Conservation (phyloP, 2,797 vertebrate species). For the Ctenosaura bakeri region DNA sequence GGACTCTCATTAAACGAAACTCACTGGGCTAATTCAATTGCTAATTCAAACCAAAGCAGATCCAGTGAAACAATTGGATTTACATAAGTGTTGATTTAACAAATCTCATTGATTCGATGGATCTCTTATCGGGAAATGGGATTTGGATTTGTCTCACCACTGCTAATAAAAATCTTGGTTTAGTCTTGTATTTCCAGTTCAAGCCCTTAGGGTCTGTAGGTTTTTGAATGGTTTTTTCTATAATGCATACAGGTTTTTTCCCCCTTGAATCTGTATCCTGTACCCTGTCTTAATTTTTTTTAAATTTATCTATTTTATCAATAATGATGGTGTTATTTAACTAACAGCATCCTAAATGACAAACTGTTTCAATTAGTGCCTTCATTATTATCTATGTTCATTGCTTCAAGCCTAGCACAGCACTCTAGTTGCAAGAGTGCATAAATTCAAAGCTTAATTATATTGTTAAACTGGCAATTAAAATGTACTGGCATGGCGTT, state of each 20-base stretch:
- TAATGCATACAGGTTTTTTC: conserved; percentile 24
- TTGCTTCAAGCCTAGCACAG: conserved; percentile 70
- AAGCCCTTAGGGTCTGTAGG: not conserved
- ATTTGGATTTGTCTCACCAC: not conserved
- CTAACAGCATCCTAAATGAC: conserved; percentile 67
- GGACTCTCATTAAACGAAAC: not conserved
- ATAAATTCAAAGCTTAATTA: conserved; percentile 77
- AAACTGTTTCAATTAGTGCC: conserved; percentile 72
- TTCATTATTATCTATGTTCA: conserved; percentile 74
- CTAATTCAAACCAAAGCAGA: too few species aligned
- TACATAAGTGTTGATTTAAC: too few species aligned
- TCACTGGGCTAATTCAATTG: too few species aligned
- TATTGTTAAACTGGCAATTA: conserved; percentile 77
- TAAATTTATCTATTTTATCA: not conserved
- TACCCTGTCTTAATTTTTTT: not conserved
- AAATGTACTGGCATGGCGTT: conserved; percentile 73
- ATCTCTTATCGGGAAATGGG: too few species aligned
- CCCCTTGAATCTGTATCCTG: conserved; percentile 30
- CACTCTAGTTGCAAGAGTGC: conserved; percentile 60
- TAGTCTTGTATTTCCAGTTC: conserved; percentile 1
- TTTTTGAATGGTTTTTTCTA: not conserved
- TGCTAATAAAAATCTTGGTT: not conserved
- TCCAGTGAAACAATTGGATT: too few species aligned
- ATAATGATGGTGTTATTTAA: conserved; percentile 54
- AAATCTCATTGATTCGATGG: too few species aligned